A percentile compares a stretch with the other conserved stretches of the same genome.
Conservation (phyloP, 2,888 invertebrate species). For the Zootermopsis nevadensis region DNA sequence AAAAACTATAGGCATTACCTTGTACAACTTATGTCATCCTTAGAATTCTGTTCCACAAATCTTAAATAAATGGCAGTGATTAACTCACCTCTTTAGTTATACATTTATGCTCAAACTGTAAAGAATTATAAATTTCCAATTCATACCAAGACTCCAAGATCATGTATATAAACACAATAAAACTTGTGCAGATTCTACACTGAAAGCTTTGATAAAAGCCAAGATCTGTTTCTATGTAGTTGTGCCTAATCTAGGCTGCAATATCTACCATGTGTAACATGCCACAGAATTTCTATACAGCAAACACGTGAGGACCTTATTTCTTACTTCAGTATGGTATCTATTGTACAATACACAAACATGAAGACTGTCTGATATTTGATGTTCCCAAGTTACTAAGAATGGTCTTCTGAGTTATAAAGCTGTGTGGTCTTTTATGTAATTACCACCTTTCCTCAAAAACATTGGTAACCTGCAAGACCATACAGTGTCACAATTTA, state of each 20-base stretch:
- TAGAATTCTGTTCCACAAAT: background rate
- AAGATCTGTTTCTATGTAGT: background rate
- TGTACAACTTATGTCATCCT: background rate
- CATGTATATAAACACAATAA: background rate
- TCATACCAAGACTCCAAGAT: background rate
- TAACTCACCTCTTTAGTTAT: no score
- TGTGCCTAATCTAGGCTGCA: background rate
- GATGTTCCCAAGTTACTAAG: no score
- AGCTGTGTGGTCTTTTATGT: no score
- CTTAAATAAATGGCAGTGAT: background rate
- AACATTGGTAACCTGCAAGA: no score
- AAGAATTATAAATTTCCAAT: background rate
- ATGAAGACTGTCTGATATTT: no score
- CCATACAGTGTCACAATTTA: no score
- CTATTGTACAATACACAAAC: background rate
- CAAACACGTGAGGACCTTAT: background rate
- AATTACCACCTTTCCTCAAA: no score
- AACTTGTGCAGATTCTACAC: background rate
- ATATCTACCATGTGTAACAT: background rate
- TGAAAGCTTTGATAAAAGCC: background rate
- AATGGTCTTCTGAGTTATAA: no score
- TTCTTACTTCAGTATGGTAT: background rate
- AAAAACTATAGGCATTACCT: background rate
- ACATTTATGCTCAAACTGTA: background rate
- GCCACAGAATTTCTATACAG: background rate